Percentiles rank a stretch among this genome's conserved stretches.
Conservation (phyloP, 1,140 invertebrate species). For the Panagrolaimus sp. region DNA sequence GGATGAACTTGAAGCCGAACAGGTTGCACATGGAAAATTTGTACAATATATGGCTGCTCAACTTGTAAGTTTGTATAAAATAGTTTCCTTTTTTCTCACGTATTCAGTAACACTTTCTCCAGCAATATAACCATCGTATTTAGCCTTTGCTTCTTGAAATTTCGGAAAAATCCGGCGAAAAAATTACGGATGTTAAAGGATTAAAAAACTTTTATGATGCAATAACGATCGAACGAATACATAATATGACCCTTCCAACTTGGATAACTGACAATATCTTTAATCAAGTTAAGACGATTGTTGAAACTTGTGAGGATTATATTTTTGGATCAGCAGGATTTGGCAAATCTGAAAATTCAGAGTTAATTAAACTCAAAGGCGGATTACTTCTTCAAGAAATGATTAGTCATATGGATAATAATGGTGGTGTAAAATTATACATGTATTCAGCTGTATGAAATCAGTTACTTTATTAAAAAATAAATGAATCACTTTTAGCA, state of each 20-base stretch:
- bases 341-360: conserved; percentile 16
- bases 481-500: conserved; percentile 3
- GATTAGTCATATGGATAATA: conserved; percentile 19
- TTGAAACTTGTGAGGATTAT: conserved; percentile 18
- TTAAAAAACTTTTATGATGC: conserved; percentile 20
- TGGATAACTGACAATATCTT: conserved; percentile 22
- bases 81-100: neutral
- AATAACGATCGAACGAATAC: conserved; percentile 19
- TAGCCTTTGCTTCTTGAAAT: neutral
- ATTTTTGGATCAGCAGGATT: conserved; percentile 16
- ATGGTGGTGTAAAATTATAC: neutral
- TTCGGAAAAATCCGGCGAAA: conserved; percentile 18
- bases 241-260: conserved; percentile 23
- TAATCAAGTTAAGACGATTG: conserved; percentile 9
- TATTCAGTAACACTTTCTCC: too few relatives aligned
- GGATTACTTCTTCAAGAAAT: conserved; percentile 22
- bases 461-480: neutral
- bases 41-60: conserved; percentile 23
- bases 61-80: neutral
- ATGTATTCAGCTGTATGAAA: conserved; percentile 15
- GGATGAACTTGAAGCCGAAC: conserved; percentile 25
- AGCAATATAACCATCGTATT: neutral
- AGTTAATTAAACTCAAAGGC: conserved; percentile 22
- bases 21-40: conserved; percentile 21
- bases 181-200: conserved; percentile 21